Evolutionary conservation across 2,888 invertebrate species (phyloP), one percentile per base, ranked within the genome.

Genomic region (Nomada hirtipes): DNA sequence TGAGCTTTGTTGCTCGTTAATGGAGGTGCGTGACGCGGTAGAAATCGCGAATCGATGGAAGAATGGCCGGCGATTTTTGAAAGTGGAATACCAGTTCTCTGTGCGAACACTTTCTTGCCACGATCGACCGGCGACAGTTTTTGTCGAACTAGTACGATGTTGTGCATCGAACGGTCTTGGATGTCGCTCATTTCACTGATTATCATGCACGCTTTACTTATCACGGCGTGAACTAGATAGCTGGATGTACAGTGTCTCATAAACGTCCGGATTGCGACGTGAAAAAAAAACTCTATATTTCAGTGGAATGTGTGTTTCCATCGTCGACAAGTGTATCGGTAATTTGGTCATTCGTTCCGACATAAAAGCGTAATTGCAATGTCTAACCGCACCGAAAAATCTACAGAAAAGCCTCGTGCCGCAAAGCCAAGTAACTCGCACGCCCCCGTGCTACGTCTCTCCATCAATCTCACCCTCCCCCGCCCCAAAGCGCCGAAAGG

Each of bases 11-110:
- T 26, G 68, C 60, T 63, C 29, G 53, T 76, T 69, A 63, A 76
- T 76, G 74, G 13, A 23, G 26, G 67, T 53, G 74, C 67, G 61
- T 69, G 61, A 75, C 69, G 61, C 59, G 26, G 67, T 68, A 13
- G 50, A 36, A 61, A 68, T 75, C 53, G 75, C 53, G 52, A 69
- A 75, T 75, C 59, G 60, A 75, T 68, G 75, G 53, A 68, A 68
- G 60, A 68, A 75, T 29, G 42, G 26, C 44, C 15, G 20, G 13
- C 15, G 53, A 44, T 75, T 69, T 55, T 60, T 61, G 52, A 60
- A 68, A 75, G n/a, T 44, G 47, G 47, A 57, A 59, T 59, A 74
- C 44, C 55, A 64, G 55, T 70, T 70, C 70, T 20, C 20, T 15
- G 52, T 7, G 26, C 50, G 20, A 18, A 50, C 65, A 53, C 69